A percentile compares a stretch with the other conserved stretches of the same genome.
Conservation (phyloP, 1,140 invertebrate genomes). For the Leptinotarsa lineolata region DNA sequence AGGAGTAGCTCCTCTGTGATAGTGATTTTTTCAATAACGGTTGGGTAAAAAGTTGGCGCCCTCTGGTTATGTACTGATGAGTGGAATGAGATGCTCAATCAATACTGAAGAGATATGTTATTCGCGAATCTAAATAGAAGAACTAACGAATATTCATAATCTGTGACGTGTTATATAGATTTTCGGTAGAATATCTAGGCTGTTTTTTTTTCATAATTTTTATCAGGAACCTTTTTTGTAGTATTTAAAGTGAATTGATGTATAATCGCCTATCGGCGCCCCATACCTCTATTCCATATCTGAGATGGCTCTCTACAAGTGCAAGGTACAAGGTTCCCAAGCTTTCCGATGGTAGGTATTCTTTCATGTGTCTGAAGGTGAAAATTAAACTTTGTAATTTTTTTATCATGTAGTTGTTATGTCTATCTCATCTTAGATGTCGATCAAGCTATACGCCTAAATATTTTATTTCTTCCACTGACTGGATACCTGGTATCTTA, state of each 20-base stretch:
- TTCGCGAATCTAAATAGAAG: background rate
- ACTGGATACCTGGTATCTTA: too few species aligned
- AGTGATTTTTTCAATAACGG: background rate
- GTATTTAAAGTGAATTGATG: background rate
- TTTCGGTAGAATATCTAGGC: background rate
- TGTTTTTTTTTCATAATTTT: background rate
- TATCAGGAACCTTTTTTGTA: background rate
- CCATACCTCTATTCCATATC: too few species aligned
- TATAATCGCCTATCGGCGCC: background rate
- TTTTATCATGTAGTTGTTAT: too few species aligned
- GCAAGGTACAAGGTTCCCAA: too few species aligned
- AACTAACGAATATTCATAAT: background rate
- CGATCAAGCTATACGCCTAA: too few species aligned
- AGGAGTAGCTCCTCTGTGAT: background rate
- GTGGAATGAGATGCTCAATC: too few species aligned
- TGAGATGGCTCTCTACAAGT: too few species aligned
- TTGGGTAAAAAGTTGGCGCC: background rate
- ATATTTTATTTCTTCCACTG: too few species aligned
- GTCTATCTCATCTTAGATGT: too few species aligned
- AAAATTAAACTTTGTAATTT: too few species aligned
- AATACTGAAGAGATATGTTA: background rate
- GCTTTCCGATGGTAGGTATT: too few species aligned
- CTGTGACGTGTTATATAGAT: background rate
- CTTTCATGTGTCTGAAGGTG: too few species aligned
- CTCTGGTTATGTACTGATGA: background rate